Evolutionary conservation across 2,888 invertebrate genomes (phyloP).

Genomic region (Campoletis raptor): DNA sequence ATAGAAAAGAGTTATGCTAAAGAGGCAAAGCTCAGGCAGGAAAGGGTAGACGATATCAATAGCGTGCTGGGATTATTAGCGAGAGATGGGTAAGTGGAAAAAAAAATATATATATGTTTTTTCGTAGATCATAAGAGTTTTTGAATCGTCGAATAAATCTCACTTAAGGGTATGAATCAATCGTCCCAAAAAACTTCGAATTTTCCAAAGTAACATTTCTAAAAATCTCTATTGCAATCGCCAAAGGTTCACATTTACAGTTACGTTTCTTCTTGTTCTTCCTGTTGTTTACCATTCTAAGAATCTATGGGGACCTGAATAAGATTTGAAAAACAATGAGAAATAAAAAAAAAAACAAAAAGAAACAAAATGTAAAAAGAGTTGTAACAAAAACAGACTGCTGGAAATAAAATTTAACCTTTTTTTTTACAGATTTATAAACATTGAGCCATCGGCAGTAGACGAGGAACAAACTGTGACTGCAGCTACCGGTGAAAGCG

Average conservation of each 20-base stretch:
- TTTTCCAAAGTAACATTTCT: too few relatives aligned
- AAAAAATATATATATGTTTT: background rate
- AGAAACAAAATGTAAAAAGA: background rate
- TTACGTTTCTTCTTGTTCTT: background rate
- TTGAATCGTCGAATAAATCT: too few relatives aligned
- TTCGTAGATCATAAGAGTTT: background rate
- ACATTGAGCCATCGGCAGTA: constrained; percentile 89
- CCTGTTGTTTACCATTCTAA: background rate
- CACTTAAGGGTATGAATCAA: too few relatives aligned
- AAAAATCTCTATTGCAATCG: too few relatives aligned
- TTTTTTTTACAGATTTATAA: constrained; percentile 86
- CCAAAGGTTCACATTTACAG: too few relatives aligned
- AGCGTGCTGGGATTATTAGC: constrained; percentile 88
- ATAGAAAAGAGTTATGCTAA: constrained; percentile 94
- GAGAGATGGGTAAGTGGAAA: constrained; percentile 87
- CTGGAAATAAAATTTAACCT: constrained; percentile 19
- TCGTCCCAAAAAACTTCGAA: too few relatives aligned
- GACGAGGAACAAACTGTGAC: constrained; percentile 86
- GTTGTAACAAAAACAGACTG: background rate
- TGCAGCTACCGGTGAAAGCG: constrained; percentile 82
- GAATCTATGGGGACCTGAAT: background rate
- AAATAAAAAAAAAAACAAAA: constrained; percentile 11
- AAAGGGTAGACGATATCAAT: constrained; percentile 87
- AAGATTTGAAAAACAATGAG: constrained; percentile 5
- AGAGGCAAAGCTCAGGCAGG: constrained; percentile 90